Conservation (phyloP, 2,797 vertebrate genomes). For the Microhierax caerulescens region DNA sequence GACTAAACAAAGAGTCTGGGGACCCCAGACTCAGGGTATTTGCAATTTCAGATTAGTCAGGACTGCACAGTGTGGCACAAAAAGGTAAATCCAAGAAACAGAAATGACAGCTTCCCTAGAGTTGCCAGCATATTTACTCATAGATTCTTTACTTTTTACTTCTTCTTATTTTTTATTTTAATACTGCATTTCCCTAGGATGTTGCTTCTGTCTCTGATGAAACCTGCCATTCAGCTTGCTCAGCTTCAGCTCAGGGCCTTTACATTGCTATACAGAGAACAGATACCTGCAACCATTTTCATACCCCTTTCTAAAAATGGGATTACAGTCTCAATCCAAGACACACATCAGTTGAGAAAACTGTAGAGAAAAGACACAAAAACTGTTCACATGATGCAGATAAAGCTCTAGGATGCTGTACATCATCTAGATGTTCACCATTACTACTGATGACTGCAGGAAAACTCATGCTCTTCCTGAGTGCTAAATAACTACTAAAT, state of each 20-base stretch:
- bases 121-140: background rate
- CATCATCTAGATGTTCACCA: background rate
- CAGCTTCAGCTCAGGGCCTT: background rate
- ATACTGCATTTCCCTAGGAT: background rate
- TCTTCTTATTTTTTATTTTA: background rate
- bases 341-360: background rate
- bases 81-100: conserved; percentile 13
- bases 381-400: background rate
- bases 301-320: background rate
- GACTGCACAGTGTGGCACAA: background rate
- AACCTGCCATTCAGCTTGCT: background rate
- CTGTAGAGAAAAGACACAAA: background rate
- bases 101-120: background rate
- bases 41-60: conserved; percentile 4
- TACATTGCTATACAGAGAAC: background rate
- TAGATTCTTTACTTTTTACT: background rate
- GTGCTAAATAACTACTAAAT: background rate
- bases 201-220: background rate
- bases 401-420: background rate
- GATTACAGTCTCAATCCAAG: background rate
- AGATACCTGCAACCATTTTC: accelerated
- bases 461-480: background rate
- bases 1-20: background rate
- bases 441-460: background rate
- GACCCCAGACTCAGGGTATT: background rate